A percentile compares a stretch with the other conserved stretches of the same genome.
Conservation (phyloP, 2,113 vertebrate species). For the Serinus canaria region DNA sequence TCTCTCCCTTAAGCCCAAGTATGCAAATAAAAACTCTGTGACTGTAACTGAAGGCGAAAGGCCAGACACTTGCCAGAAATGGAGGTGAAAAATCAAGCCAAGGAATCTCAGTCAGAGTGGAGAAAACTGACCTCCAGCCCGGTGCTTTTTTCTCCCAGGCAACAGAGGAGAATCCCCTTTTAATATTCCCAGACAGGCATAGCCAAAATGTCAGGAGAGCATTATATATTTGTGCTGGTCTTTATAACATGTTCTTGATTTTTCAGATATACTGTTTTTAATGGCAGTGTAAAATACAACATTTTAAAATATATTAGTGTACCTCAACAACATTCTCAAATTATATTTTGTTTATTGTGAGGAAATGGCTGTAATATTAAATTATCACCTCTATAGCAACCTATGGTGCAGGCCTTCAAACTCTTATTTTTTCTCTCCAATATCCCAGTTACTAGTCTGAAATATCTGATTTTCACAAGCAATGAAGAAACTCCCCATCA, state of each 20-base stretch:
- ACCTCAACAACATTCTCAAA: neutral
- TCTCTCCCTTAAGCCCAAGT: neutral
- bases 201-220: neutral
- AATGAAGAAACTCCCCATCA: neutral
- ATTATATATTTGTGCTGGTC: neutral
- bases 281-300: neutral
- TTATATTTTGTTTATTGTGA: neutral
- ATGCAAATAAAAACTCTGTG: neutral
- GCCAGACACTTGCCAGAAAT: neutral
- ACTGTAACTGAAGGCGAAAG: neutral
- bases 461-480: neutral
- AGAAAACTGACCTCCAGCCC: neutral
- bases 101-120: neutral
- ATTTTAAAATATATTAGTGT: neutral
- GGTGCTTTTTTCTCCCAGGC: neutral
- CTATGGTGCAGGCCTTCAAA: neutral
- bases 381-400: neutral
- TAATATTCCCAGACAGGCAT: neutral
- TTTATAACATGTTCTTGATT: neutral
- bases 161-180: neutral
- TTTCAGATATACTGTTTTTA: neutral
- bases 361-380: neutral
- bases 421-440: neutral
- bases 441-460: neutral
- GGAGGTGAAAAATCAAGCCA: neutral